Base-by-base conservation (phyloP, 2,113 vertebrate species). In the Rostratula benghalensis region DNA sequence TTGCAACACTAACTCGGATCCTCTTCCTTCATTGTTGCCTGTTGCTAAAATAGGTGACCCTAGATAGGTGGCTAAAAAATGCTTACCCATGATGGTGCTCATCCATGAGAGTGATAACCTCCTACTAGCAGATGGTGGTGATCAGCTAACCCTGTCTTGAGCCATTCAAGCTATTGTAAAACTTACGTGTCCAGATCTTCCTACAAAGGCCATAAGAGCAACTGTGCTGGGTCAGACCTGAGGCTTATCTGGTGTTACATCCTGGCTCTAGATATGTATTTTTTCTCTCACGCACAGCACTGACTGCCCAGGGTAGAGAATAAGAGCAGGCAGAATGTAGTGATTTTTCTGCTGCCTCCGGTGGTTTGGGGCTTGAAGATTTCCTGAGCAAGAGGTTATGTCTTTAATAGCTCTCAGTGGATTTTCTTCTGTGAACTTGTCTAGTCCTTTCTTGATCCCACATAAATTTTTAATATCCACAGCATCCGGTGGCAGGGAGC, bases 351-450 rank as follows among this genome's bases (percentile, higher is more conserved):
- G 3, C 11, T 87, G 65, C 57, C 57, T 76, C 35, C 17, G 2
- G 70, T 22, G 10, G 5, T 88, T 83, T 85, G 57, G 27, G 39
- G 13, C 61, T 90, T 87, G 78, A 96, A 90, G 74, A 73, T 90
- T 93, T 94, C 74, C 84, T 85, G 48, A 85, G 27, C 27, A 39
- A 68, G 33, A 35, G 45, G 13, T 93, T 93, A 82, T 48, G 43
- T 78, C 78, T 94, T 82, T 90, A 88, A 87, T 85, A 73, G 67
- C 57, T 79, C 82, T 93, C 84, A 39, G 37, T 71, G 39, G 85
- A 56, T 68, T 76, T 92, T 79, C 67, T 92, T 88, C 82, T 83
- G 48, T 90, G 85, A 93, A 88, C 25, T 94, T 79, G 21, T 45
- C n/a, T 82, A 84, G 46, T 78, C 43, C 70, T 90, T 83, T 82